These are phyloP conservation scores for Mobula hypostoma DNA, from an alignment of 2,113 vertebrate species.

Conservation along the genomic window DNA sequence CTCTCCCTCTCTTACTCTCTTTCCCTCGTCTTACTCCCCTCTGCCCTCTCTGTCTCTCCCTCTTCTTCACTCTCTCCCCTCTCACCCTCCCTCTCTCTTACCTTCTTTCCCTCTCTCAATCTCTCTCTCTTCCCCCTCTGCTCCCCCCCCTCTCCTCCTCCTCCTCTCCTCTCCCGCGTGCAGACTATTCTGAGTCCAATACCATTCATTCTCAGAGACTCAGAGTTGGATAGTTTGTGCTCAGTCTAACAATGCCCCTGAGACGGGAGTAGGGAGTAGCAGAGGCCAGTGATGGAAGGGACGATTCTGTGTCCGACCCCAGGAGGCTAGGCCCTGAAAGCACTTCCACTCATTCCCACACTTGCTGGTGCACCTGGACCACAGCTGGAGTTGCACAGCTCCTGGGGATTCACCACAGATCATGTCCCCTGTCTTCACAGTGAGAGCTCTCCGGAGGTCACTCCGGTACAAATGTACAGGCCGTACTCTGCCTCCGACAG, in stretches of 20 bases:
- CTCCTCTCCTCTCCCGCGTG: not conserved
- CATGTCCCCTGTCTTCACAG: not conserved
- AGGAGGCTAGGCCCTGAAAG: not conserved
- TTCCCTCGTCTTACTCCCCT: not conserved
- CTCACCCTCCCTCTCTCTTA: not conserved
- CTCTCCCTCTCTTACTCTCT: not conserved
- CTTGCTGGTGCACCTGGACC: not conserved
- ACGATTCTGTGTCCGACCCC: not conserved
- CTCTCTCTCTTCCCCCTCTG: not conserved
- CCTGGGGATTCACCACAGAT: not conserved
- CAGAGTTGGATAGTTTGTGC: not conserved
- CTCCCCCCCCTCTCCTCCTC: not conserved
- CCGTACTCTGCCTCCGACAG: not conserved
- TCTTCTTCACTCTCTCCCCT: no score
- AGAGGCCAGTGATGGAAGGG: slow-evolving; percentile 5
- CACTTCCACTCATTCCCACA: slow-evolving; percentile 7
- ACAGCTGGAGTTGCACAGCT: not conserved
- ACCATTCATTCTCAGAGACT: not conserved
- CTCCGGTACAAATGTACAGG: not conserved
- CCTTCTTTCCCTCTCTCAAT: no score
- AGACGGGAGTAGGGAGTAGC: not conserved
- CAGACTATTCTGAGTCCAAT: not conserved
- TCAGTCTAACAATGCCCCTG: not conserved
- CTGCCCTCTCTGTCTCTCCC: not conserved
- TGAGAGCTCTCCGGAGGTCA: not conserved